These are phyloP conservation scores for Platynereis dumerilii DNA, from an alignment of 2,888 invertebrate genomes.

Conservation along the genomic window DNA sequence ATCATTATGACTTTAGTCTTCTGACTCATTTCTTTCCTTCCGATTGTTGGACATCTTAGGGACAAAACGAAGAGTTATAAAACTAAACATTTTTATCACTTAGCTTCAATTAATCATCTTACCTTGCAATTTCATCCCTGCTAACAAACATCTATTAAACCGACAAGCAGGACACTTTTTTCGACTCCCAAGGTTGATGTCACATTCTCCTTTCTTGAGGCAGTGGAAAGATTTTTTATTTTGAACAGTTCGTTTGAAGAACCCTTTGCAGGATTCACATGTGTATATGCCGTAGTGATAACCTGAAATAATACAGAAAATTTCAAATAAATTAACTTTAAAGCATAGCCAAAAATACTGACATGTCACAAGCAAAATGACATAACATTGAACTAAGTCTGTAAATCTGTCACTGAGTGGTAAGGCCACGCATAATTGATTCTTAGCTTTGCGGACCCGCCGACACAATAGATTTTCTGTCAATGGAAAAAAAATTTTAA, in stretches of 20 bases:
- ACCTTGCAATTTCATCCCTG: constrained; percentile 97
- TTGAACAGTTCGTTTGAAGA: constrained; percentile 98
- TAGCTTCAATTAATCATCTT: too few species aligned
- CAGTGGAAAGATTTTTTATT: constrained; percentile 97
- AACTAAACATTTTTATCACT: too few species aligned
- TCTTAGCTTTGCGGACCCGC: too few species aligned
- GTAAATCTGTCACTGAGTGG: too few species aligned
- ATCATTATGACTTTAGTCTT: too few species aligned
- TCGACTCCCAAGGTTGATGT: constrained; percentile 88
- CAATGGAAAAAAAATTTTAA: too few species aligned
- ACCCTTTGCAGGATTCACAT: constrained; percentile 97
- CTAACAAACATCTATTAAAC: constrained; percentile 92
- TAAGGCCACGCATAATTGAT: too few species aligned
- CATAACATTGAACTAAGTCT: not conserved
- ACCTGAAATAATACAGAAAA: constrained; percentile 61
- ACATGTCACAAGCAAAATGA: not conserved
- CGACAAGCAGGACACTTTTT: constrained; percentile 98
- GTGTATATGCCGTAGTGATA: constrained; percentile 98
- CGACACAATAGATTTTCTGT: too few species aligned
- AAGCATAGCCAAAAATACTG: not conserved
- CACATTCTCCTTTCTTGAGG: constrained; percentile 71
- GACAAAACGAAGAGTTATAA: too few species aligned
- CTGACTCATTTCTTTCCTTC: too few species aligned
- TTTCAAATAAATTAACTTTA: not conserved
- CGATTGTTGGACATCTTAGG: too few species aligned